Evolutionary conservation across 1,140 invertebrate species (phyloP), one percentile per base, ranked within the genome.

Genomic region (Anastatus disparis): DNA sequence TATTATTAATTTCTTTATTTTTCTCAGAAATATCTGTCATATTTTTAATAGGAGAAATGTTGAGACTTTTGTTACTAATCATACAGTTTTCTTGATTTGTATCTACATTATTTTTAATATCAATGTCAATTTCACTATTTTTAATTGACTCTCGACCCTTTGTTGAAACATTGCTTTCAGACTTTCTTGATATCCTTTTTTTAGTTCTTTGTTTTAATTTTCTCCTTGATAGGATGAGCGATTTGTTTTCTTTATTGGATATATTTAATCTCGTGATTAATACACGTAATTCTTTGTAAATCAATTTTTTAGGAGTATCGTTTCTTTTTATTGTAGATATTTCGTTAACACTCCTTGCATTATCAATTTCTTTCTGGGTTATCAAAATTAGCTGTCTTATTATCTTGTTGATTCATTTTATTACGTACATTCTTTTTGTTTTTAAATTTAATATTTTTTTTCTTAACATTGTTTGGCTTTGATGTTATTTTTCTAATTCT

Each of bases 261-360:
- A 44, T 8, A 8, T 56, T 17, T 4, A 66, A 20, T 68, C n/a
- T 59, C 12, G 27, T 1, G 3, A 68, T 0, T 17, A 59, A 20
- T 38, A 68, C 44, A 10, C n/a, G 8, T 17, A 38, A 44, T 27
- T 59, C 31, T 50, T 68, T 68, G 22, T 31, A 4, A 40, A 8
- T 53, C 20, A 53, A 7, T 35, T 48, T 17, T 17, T 61, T 46
- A 7, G 1, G 10, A 46, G 9, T n/a, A 31, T 29, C 12, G 46
- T 0, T 59, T 27, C 12, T 29, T 17, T 59, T 3, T 27, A 8
- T n/a, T 15, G 0, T 8, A 40, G 8, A 9, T 27, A n/a, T 22
- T 15, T 27, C 31, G 13, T 20, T 6, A 6, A 3, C 10, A 61
- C 6, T 31, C 15, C 27, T 9, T 27, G 8, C 6, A 35, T 12